These are phyloP conservation scores for Lymantria monacha DNA, from an alignment of 2,888 invertebrate species.

Conservation along the genomic window DNA sequence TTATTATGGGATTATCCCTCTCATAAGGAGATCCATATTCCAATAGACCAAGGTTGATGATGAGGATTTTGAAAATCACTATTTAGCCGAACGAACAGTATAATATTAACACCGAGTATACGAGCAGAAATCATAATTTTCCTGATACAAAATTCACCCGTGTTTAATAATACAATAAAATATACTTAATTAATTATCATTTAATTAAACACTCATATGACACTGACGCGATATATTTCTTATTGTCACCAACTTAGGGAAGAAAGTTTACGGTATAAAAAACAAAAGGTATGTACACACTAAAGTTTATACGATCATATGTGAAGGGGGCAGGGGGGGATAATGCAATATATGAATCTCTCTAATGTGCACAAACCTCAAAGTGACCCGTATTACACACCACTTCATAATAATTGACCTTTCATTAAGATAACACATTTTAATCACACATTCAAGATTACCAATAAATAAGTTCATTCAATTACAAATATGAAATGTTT, in stretches of 20 bases:
- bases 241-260: constrained; percentile 49
- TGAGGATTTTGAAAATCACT: too few relatives aligned
- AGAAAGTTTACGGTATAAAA: constrained; percentile 19
- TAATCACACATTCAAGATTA: constrained; percentile 19
- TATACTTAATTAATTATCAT: constrained; percentile 25
- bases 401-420: constrained; percentile 24
- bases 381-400: constrained; percentile 36
- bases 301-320: too few relatives aligned
- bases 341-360: constrained; percentile 25
- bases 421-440: constrained; percentile 10
- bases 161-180: constrained; percentile 26
- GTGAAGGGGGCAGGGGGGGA: too few relatives aligned
- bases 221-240: constrained; percentile 62
- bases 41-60: too few relatives aligned
- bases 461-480: constrained; percentile 19
- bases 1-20: too few relatives aligned
- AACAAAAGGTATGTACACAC: constrained; percentile 49
- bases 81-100: too few relatives aligned
- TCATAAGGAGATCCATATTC: too few relatives aligned
- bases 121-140: constrained; percentile 17
- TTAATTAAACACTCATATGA: constrained; percentile 54
- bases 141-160: constrained; percentile 39
- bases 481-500: constrained; percentile 31
- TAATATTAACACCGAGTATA: too few relatives aligned
- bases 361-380: constrained; percentile 47